phyloP scores from a whole-genome alignment of 2,113 vertebrate genomes.

The Elanus axillaris region DNA sequence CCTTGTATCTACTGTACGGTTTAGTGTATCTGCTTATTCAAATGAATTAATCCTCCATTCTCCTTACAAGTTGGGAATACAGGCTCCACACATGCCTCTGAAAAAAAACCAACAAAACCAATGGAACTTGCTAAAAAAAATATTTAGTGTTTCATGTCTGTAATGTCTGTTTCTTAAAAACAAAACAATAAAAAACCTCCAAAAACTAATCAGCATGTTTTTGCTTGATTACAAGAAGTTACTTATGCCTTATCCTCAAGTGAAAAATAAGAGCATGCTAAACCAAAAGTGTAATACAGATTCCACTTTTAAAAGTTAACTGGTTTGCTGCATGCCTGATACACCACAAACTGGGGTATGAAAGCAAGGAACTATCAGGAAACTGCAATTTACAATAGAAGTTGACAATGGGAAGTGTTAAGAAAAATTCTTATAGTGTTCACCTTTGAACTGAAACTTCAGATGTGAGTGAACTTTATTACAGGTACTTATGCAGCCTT shows the following conservation, averaged over 20 bases:
- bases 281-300: not conserved
- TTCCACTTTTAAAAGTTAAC: not conserved
- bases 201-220: not conserved
- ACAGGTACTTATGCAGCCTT: not conserved
- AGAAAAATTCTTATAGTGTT: not conserved
- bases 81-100: not conserved
- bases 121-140: not conserved
- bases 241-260: not conserved
- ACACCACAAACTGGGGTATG: rapidly evolving
- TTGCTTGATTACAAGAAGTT: not conserved
- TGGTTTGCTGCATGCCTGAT: not conserved
- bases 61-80: not conserved
- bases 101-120: not conserved
- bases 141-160: not conserved
- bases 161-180: not conserved
- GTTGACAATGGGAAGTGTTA: not conserved
- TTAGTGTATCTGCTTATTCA: not conserved
- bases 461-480: not conserved
- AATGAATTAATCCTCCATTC: not conserved
- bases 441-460: not conserved
- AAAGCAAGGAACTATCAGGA: not conserved
- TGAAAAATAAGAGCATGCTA: not conserved
- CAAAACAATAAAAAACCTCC: not conserved
- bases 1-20: not conserved
- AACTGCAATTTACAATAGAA: not conserved